A percentile compares a stretch with the other conserved stretches of the same genome.
Evolutionary conservation across 53 echinoderm and acorn worm genomes (phyloP).

Genomic region (Temnopleurus reevesii): DNA sequence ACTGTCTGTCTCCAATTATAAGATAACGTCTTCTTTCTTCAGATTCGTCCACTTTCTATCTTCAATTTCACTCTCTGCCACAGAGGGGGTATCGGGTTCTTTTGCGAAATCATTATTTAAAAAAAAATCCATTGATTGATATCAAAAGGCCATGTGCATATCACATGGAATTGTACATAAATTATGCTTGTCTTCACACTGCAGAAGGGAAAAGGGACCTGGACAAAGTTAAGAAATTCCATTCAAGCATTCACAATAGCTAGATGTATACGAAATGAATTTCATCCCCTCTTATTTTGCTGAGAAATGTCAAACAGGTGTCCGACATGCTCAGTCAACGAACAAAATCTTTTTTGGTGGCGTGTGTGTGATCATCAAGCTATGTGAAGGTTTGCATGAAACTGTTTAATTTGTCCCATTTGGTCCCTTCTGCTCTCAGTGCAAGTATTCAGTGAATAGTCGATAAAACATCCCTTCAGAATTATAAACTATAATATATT

Average conservation of each 20-base stretch:
- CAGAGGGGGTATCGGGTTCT: background rate
- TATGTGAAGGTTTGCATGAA: too few species aligned
- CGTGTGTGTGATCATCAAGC: too few species aligned
- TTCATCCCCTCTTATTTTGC: too few species aligned
- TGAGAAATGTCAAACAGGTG: background rate
- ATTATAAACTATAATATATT: background rate
- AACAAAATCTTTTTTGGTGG: background rate
- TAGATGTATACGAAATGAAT: too few species aligned
- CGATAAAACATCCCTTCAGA: background rate
- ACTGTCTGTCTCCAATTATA: slow-evolving; percentile 8
- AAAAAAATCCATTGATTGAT: background rate
- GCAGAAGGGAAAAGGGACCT: too few species aligned
- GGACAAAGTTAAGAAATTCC: too few species aligned
- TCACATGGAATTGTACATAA: background rate
- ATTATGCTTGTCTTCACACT: background rate
- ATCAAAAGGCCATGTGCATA: background rate
- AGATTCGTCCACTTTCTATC: background rate
- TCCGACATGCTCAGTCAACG: background rate
- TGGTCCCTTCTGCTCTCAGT: background rate
- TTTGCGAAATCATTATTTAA: background rate
- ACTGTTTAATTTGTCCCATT: background rate
- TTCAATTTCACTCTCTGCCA: too few species aligned
- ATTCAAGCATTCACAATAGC: too few species aligned
- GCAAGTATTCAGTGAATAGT: background rate
- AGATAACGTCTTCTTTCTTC: background rate